Evolutionary conservation across 2,113 vertebrate genomes (phyloP).

Genomic region (Pangasianodon gigas): DNA sequence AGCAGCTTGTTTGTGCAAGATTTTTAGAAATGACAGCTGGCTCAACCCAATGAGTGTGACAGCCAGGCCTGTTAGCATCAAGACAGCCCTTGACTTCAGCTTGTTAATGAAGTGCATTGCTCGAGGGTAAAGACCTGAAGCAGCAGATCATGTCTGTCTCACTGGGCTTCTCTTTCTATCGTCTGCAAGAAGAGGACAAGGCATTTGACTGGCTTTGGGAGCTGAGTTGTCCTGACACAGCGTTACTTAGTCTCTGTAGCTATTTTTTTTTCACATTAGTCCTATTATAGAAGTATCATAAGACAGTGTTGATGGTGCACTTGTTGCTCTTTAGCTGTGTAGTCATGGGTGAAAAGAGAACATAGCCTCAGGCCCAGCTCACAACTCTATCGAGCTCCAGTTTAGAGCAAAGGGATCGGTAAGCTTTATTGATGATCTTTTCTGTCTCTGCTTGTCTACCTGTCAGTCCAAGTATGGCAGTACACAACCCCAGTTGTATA

Average conservation of each 20-base stretch:
- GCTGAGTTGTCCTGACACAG: not conserved
- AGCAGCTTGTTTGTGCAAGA: conserved; percentile 26
- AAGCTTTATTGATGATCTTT: not conserved
- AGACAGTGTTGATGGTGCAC: not conserved
- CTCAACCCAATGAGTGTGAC: conserved; percentile 27
- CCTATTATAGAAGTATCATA: not conserved
- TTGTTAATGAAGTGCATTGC: conserved; percentile 30
- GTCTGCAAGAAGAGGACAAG: not conserved
- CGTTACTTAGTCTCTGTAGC: not conserved
- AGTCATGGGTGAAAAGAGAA: conserved; percentile 12
- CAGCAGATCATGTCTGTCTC: conserved; percentile 14
- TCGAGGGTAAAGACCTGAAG: conserved; percentile 14
- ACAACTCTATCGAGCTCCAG: not conserved
- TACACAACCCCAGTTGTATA: not conserved
- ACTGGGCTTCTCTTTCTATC: not conserved
- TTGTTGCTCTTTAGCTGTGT: conserved; percentile 1
- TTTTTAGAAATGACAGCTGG: conserved; percentile 34
- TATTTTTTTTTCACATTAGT: not conserved
- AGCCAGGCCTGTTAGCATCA: conserved; percentile 31
- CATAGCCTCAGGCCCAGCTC: conserved; percentile 9
- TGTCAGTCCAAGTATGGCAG: not conserved
- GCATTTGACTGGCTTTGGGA: not conserved
- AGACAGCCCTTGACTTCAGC: conserved; percentile 28
- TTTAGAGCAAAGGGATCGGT: not conserved
- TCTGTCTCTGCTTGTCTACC: not conserved